Evolutionary conservation across 2,113 vertebrate species (phyloP).

Genomic region (Canis aureus): DNA sequence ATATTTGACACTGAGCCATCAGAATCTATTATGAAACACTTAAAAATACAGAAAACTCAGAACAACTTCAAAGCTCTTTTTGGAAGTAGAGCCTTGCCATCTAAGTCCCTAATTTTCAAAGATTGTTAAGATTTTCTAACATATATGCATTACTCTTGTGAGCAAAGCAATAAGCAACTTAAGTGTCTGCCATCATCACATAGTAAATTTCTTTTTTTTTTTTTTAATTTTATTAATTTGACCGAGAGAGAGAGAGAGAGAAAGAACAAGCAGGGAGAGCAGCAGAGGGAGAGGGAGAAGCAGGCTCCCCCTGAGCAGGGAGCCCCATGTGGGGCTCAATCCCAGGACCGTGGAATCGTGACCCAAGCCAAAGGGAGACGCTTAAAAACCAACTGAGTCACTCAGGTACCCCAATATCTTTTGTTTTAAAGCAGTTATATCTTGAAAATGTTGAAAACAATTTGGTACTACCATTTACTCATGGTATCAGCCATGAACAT

Average conservation of each 20-base stretch:
- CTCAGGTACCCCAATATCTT: too few species aligned
- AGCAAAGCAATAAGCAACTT: background rate
- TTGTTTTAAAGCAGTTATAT: background rate
- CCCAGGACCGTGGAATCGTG: too few species aligned
- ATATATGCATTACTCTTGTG: background rate
- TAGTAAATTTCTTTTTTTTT: background rate
- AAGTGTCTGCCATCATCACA: background rate
- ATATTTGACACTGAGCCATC: background rate
- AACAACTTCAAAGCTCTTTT: background rate
- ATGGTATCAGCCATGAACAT: background rate
- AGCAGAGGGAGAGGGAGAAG: too few species aligned
- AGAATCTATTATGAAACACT: background rate
- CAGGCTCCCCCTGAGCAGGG: too few species aligned
- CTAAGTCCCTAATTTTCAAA: background rate
- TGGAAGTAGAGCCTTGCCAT: background rate
- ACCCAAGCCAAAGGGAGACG: too few species aligned
- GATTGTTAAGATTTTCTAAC: background rate
- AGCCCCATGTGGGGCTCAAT: too few species aligned
- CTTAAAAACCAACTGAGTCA: too few species aligned
- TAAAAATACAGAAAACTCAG: background rate
- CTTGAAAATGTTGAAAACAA: background rate
- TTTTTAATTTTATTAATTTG: too few species aligned
- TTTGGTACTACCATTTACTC: background rate
- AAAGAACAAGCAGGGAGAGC: too few species aligned
- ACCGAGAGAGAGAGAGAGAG: too few species aligned